These are phyloP conservation scores for Sylvietta virens DNA, from an alignment of 2,113 vertebrate genomes.

Conservation along the genomic window DNA sequence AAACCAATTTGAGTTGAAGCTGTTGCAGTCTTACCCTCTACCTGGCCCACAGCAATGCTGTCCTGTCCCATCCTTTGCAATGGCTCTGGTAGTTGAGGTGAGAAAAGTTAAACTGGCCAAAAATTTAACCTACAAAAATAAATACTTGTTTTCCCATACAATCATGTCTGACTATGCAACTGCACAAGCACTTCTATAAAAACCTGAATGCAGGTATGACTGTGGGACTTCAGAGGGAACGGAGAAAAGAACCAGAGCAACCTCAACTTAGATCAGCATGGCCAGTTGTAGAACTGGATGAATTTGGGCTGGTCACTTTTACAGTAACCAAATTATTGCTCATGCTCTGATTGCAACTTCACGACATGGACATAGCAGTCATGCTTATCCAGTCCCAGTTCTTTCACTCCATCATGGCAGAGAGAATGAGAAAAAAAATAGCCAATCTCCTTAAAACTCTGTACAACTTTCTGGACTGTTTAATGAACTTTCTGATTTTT, in stretches of 20 bases:
- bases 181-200: not conserved
- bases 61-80: not conserved
- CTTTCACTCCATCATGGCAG: not conserved
- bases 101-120: not conserved
- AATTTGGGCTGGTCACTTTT: not conserved
- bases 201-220: not conserved
- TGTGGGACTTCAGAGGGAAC: not conserved
- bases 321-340: not conserved
- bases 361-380: not conserved
- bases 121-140: not conserved
- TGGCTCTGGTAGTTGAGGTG: not conserved
- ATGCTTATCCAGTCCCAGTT: not conserved
- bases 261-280: not conserved
- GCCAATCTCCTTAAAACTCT: not conserved
- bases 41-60: not conserved
- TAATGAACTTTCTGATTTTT: not conserved
- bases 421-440: not conserved
- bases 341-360: not conserved
- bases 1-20: not conserved
- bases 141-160: not conserved
- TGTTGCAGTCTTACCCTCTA: not conserved
- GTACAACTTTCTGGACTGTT: not conserved
- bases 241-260: not conserved
- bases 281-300: not conserved
- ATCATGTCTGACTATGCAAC: not conserved